Conservation (phyloP, 1,140 invertebrate species). For the Sminthurides bifidus region DNA sequence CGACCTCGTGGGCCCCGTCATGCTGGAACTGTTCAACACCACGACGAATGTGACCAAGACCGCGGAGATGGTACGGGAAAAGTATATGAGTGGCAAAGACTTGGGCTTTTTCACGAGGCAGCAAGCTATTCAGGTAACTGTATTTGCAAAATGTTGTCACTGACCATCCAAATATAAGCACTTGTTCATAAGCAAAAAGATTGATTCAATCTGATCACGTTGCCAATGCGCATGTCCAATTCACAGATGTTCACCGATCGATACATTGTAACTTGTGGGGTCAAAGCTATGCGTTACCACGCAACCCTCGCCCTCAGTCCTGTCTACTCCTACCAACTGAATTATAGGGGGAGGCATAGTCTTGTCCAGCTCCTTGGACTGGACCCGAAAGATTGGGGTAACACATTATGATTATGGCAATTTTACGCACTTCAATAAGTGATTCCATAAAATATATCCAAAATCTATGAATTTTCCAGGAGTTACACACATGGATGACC, state of each 20-base stretch:
- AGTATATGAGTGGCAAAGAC: conserved; percentile 17
- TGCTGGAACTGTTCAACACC: conserved; percentile 19
- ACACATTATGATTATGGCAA: no score
- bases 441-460: no score
- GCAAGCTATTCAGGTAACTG: conserved; percentile 14
- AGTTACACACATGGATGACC: no score
- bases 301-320: no score
- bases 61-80: conserved; percentile 8
- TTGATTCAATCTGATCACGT: no score
- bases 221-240: neutral
- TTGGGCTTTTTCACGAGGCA: conserved; percentile 19
- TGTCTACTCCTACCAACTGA: no score
- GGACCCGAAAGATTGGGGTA: no score
- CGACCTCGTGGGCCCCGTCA: conserved; percentile 13
- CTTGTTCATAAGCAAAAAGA: no score
- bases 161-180: neutral
- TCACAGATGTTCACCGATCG: conserved; percentile 27
- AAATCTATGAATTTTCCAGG: no score
- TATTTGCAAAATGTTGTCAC: neutral
- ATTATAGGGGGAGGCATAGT: no score
- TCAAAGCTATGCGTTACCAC: conserved; percentile 24
- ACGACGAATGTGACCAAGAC: neutral
- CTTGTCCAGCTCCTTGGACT: no score
- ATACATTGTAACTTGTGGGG: conserved; percentile 22
- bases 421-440: no score